Conservation (phyloP, 2,888 invertebrate genomes). For the Trissolcus japonicus region DNA sequence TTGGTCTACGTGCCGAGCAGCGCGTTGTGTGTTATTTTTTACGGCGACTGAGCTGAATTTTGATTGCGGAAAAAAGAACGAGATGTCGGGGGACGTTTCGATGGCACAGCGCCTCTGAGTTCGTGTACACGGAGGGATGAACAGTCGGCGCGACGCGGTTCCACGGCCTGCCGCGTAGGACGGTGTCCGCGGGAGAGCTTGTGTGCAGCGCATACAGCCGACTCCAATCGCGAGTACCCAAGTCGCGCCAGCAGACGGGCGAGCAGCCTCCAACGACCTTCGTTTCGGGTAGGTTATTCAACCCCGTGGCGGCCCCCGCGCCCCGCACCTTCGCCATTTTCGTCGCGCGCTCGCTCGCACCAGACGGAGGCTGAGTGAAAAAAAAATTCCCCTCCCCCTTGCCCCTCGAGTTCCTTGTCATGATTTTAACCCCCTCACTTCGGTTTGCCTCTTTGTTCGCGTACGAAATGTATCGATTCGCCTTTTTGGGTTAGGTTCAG, state of each 20-base stretch:
- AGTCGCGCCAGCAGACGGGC: not conserved
- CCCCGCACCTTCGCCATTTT: constrained; percentile 3
- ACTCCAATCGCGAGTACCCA: constrained; percentile 4
- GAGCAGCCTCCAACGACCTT: constrained; percentile 38
- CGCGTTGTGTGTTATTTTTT: constrained; percentile 10
- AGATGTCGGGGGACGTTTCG: constrained; percentile 75
- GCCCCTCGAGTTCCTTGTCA: not conserved
- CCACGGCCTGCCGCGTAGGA: constrained; percentile 67
- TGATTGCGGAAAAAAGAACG: constrained; percentile 44
- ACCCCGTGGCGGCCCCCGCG: constrained; percentile 21
- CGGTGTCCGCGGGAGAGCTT: constrained; percentile 2
- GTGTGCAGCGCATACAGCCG: constrained; percentile 10
- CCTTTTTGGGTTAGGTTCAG: not conserved
- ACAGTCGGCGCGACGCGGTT: constrained; percentile 64
- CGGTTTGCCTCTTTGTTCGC: too few species aligned
- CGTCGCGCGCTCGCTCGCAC: constrained; percentile 2
- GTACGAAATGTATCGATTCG: too few species aligned
- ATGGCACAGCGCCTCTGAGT: constrained; percentile 64
- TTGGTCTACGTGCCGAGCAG: constrained; percentile 19
- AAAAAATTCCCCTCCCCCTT: not conserved
- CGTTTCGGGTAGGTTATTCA: constrained; percentile 49
- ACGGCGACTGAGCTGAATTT: not conserved
- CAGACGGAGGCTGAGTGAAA: too few species aligned
- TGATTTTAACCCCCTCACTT: too few species aligned
- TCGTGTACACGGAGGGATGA: constrained; percentile 65